Percentiles rank a stretch among this genome's conserved stretches.
phyloP scores from a whole-genome alignment of 2,797 vertebrate species.

The Eulemur albifrons region DNA sequence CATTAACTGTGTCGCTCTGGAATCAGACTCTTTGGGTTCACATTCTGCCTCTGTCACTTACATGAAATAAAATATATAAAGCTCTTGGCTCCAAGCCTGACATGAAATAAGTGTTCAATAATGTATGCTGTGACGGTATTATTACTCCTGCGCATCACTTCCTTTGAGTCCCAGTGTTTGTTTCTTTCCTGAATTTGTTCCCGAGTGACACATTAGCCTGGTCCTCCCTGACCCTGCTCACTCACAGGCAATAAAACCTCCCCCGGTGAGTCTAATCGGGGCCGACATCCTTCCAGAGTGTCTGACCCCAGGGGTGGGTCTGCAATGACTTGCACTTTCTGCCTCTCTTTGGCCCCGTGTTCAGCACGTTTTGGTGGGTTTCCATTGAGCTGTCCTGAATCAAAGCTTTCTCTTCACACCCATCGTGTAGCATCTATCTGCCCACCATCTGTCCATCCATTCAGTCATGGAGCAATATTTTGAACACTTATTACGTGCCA shows the following conservation, averaged over 20 bases:
- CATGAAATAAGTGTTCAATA: conserved; percentile 30
- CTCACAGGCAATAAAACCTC: background rate
- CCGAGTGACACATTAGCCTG: background rate
- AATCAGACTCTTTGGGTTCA: conserved; percentile 41
- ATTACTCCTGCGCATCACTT: background rate
- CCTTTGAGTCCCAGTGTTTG: background rate
- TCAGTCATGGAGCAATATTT: background rate
- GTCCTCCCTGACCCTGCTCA: background rate
- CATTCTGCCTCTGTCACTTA: conserved; percentile 34
- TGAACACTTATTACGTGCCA: background rate
- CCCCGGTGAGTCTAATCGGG: background rate
- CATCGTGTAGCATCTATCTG: background rate
- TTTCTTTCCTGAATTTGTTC: conserved; percentile 3
- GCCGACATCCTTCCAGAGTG: background rate
- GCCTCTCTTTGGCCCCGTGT: background rate
- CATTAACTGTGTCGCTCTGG: conserved; percentile 58
- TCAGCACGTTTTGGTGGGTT: background rate
- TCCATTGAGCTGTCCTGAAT: background rate
- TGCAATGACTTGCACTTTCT: background rate
- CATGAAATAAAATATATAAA: conserved; percentile 55
- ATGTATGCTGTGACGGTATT: background rate
- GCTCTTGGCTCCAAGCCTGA: conserved; percentile 26
- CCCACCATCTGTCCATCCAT: background rate
- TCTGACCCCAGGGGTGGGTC: background rate
- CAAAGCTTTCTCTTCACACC: background rate